Evolutionary conservation across 92 coral and sea anemone genomes (phyloP).

Genomic region (Epizoanthus rinbou): DNA sequence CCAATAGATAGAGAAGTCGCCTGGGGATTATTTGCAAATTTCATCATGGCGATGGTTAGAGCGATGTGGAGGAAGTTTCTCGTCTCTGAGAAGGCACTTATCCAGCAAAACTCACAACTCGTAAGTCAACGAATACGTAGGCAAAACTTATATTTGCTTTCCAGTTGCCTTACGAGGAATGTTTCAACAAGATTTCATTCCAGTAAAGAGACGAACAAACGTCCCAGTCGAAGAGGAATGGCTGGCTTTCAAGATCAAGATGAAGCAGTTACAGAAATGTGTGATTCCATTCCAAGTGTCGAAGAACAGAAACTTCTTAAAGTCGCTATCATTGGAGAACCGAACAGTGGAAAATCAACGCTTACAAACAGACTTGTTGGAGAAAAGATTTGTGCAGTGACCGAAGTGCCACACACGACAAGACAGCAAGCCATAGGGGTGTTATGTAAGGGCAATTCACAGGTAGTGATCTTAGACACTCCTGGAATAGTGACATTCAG

Average conservation of each 20-base stretch:
- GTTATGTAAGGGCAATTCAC: constrained; percentile 66
- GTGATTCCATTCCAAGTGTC: neutral
- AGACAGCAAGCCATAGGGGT: constrained; percentile 83
- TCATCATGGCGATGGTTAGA: neutral
- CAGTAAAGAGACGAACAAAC: neutral
- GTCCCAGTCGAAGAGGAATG: neutral
- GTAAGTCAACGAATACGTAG: neutral
- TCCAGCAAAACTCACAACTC: neutral
- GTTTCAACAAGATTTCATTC: neutral
- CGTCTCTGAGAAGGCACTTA: constrained; percentile 9
- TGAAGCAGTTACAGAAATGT: neutral
- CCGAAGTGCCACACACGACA: constrained; percentile 93
- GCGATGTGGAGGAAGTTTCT: neutral
- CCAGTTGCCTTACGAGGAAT: neutral
- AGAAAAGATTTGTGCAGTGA: constrained; percentile 91
- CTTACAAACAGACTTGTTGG: constrained; percentile 87
- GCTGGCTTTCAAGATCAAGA: neutral
- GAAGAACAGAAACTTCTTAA: constrained; percentile 63
- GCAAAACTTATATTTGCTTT: neutral
- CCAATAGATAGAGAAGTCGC: neutral
- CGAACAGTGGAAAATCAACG: constrained; percentile 97
- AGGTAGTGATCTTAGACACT: constrained; percentile 87
- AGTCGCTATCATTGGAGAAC: constrained; percentile 94
- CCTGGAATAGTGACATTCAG: constrained; percentile 87
- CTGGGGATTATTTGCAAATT: neutral